Base-by-base conservation (phyloP, 2,888 invertebrate genomes). In the Pteria penguin region DNA sequence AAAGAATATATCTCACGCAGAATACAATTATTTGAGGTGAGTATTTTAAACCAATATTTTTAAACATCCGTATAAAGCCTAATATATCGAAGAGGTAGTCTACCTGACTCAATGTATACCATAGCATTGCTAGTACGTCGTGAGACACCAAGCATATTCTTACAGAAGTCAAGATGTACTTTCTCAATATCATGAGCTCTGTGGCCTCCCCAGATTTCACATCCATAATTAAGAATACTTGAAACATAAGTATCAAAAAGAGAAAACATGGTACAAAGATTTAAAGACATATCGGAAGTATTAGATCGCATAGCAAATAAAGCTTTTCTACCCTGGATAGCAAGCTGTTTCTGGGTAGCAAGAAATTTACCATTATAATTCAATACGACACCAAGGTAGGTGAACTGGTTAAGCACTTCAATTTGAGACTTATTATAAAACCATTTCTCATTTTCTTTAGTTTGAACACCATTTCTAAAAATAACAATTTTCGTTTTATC, bases 231-330 rank as follows among this genome's bases (percentile, higher is more conserved):
- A 18, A 55, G 55, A 55, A 55, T 55, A 55, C 55, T 55, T 22
- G 55, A 55, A 55, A 55, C 55, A 55, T 55, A 55, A n/a, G 55
- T 55, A 55, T 55, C 55, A 55, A 55, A 55, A 22, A 18, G 24
- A 55, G 55, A 55, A 18, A 55, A 55, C 18, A 55, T 55, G 18
- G 55, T 55, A 55, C 4, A 55, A 18, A 22, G 55, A 18, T 55
- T 55, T 4, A 55, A 24, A 18, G 55, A 8, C 55, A 55, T 55
- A 24, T 55, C 55, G 24, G 24, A 22, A 55, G 55, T 55, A 55
- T 24, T 22, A 55, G 55, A 55, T 55, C 18, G 4, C 55, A 55
- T 55, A 3, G 55, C 55, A 24, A 55, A 55, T 55, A 18, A 55
- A 3, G 52, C 52, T 52, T 52, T 52, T 18, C 52, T 18, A 52